Evolutionary conservation across 2,797 vertebrate genomes (phyloP), one percentile per base, ranked within the genome.

Genomic region (Graptemys geographica): DNA sequence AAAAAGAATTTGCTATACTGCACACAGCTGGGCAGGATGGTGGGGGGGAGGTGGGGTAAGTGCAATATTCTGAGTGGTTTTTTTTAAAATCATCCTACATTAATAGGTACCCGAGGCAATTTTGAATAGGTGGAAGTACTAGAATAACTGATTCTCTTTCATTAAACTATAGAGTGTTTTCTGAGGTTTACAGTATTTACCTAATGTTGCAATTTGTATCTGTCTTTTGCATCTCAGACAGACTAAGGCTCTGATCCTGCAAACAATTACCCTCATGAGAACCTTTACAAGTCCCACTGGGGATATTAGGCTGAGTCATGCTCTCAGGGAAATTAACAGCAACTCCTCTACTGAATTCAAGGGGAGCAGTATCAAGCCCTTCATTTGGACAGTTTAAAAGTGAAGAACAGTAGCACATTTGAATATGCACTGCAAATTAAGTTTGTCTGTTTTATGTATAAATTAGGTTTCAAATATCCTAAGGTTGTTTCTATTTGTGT

Each of bases 181-280:
- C 79, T 37, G 82, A 79, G 44, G 78, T 82, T 57, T 81, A 44
- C 79, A 84, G n/a, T 90, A 87, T 15, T 7, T 2, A 83, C 37
- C 80, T 85, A 91, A 84, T 11, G 79, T n/a, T 91, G 82, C 89
- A 69, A 41, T 87, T 81, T 91, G 74, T 55, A 62, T 74, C 65
- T 90, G 92, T 65, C 83, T 90, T 93, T 94, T 72, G 88, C 81
- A 89, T 94, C 8, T 52, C 82, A 87, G 57, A 81, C 87, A 56
- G 57, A 59, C 57, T 15, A 95, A 92, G 84, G 69, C 51, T 93
- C n/a, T 84, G 12, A 27, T 55, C 47, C 91, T 93, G 84, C 80
- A 93, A 94, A 84, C 65, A 91, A 87, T 97, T 97, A 96, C 94
- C 87, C 82, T 91, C 96, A 18, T 41, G 88, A 86, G 94, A 96